These are phyloP conservation scores for Terebella lapidaria DNA, from an alignment of 2,888 invertebrate genomes.

Conservation along the genomic window DNA sequence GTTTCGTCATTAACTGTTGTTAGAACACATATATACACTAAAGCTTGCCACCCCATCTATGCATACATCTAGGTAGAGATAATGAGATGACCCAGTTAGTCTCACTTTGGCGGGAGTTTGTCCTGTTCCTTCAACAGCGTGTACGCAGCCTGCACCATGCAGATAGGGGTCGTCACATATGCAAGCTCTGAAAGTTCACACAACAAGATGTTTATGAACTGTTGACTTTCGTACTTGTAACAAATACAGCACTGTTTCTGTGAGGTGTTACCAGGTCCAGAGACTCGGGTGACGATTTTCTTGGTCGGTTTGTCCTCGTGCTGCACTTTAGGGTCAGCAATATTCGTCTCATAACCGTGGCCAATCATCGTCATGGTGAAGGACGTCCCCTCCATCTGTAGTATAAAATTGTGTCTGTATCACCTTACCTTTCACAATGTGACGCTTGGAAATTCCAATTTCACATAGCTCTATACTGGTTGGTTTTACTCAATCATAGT, in stretches of 20 bases:
- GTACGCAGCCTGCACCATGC: slow-evolving; percentile 69
- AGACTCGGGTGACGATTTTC: slow-evolving; percentile 34
- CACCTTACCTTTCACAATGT: background rate
- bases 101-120: slow-evolving; percentile 71
- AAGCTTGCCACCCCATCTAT: background rate
- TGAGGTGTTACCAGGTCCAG: slow-evolving; percentile 52
- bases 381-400: slow-evolving; percentile 58
- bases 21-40: background rate
- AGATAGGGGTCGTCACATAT: slow-evolving; percentile 75
- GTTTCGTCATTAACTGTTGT: no score
- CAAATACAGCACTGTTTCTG: background rate
- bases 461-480: no score
- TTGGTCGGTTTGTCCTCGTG: slow-evolving; percentile 59
- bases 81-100: no score
- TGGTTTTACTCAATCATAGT: no score
- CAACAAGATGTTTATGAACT: background rate
- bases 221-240: background rate
- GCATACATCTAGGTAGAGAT: background rate
- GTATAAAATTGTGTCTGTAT: background rate
- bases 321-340: slow-evolving; percentile 59
- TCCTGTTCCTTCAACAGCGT: slow-evolving; percentile 70
- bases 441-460: background rate
- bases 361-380: slow-evolving; percentile 71
- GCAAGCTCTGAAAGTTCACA: slow-evolving; percentile 69
- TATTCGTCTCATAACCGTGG: slow-evolving; percentile 70